Percentiles rank a stretch among this genome's conserved stretches.
Evolutionary conservation across 2,888 invertebrate genomes (phyloP).

Genomic region (Diarsia brunnea): DNA sequence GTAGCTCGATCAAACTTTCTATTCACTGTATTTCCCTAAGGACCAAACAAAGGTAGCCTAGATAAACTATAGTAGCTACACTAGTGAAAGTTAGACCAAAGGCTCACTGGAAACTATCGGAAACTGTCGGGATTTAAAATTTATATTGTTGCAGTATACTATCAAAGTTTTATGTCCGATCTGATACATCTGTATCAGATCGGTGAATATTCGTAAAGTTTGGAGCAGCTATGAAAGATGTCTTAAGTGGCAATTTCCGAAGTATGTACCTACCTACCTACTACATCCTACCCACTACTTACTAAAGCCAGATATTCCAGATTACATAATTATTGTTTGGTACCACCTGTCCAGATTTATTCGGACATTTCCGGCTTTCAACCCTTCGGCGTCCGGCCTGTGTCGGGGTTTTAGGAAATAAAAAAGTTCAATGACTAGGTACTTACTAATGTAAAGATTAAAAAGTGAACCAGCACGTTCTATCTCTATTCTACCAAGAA

Average conservation of each 20-base stretch:
- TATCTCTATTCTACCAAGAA: too few species aligned
- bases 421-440: background rate
- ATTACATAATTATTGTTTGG: background rate
- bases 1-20: background rate
- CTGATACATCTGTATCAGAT: background rate
- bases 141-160: slow-evolving; percentile 8
- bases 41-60: slow-evolving; percentile 34
- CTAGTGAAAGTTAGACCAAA: slow-evolving; percentile 34
- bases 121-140: slow-evolving; percentile 10
- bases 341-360: background rate
- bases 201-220: background rate
- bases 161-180: slow-evolving; percentile 9
- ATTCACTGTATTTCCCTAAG: slow-evolving; percentile 15
- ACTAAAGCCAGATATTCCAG: background rate
- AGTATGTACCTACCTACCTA: background rate
- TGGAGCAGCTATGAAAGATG: background rate
- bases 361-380: background rate
- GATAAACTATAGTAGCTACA: background rate
- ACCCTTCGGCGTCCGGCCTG: background rate
- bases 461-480: background rate
- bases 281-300: background rate
- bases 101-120: slow-evolving; percentile 15
- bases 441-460: background rate
- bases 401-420: background rate
- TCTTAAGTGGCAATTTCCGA: background rate